Evolutionary conservation across 2,888 invertebrate species (phyloP), one percentile per base, ranked within the genome.

Genomic region (Drosophila recens): DNA sequence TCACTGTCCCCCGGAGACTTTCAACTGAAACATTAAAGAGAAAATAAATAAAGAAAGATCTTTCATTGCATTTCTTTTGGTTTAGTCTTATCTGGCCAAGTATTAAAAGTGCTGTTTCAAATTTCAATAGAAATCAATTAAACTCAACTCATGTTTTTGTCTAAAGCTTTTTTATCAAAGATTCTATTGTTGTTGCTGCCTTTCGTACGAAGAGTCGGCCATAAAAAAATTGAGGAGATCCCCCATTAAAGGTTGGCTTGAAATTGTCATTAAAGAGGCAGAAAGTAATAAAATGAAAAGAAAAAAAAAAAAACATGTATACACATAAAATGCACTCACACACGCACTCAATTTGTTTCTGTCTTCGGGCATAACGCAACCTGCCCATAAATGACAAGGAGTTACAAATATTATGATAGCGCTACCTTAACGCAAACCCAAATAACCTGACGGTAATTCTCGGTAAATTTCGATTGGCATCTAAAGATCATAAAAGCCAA

Each of bases 81-180:
- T 45, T 36, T 42, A 9, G 30, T 58, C 58, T 63, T 70, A 76
- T 77, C 73, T 71, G 5, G 51, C 11, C 36, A 58, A 51, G 58
- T 74, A 82, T 73, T 72, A 72, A 87, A 85, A 80, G 77, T 82
- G 80, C 87, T 82, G 85, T 85, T 87, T 87, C 70, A 80, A 75
- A 85, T 85, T 85, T 85, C 84, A 80, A 82, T 85, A 80, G 84
- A 85, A 85, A 85, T 85, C 84, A 85, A 85, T 85, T 84, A 73
- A 84, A 86, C 68, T 67, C 72, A 49, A 64, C 71, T 79, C 71
- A 66, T 77, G 80, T 82, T 79, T 74, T 67, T 67, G 11, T 27
- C 56, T 33, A 72, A 61, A 75, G 78, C 87, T 84, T 87, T 76
- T 78, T 68, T 70, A 67, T 82, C 42, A 71, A 30, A 62, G 57